Base-by-base conservation (phyloP, 1,140 invertebrate species). In the Limonius californicus region DNA sequence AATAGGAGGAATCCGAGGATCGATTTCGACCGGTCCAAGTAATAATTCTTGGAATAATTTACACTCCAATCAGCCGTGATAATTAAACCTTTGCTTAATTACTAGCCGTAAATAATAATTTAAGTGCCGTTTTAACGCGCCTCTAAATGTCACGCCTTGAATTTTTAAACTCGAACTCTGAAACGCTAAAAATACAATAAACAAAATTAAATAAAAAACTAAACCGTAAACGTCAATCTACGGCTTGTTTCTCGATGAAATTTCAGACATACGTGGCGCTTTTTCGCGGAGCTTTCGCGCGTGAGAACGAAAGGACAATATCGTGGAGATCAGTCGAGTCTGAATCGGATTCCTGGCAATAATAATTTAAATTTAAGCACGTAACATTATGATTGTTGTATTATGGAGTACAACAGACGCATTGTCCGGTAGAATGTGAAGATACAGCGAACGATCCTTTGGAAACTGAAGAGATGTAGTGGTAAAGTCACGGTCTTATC, bases 61-160 rank as follows among this genome's bases (percentile, higher is more conserved):
- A 50, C 45, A 50, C 45, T 50, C 45, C 71, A 71, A 72, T 71
- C 71, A 70, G 66, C 57, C 62, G 45, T 59, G 66, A 71, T 71
- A 73, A 73, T 72, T 72, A 71, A 72, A 72, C 21, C 66, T 63
- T 57, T 59, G 45, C 47, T 72, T 72, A 72, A 72, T 72, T 72
- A 72, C 71, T 64, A 45, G 56, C 66, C 68, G 65, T 72, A 72
- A 72, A 72, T 72, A 71, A 72, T 68, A 64, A 68, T 72, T 72
- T 72, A 73, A 73, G 66, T 70, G 68, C 71, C 63, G 68, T 71
- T 73, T 73, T 73, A 73, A 71, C 70, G 70, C 68, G 66, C 64
- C 69, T 66, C 61, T 73, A 73, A 73, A 71, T 70, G 71, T 73
- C 71, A 73, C 70, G 71, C 67, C 65, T 67, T 59, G 64, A 64